phyloP scores from a whole-genome alignment of 1,140 invertebrate genomes.

The Sitobion miscanthi region DNA sequence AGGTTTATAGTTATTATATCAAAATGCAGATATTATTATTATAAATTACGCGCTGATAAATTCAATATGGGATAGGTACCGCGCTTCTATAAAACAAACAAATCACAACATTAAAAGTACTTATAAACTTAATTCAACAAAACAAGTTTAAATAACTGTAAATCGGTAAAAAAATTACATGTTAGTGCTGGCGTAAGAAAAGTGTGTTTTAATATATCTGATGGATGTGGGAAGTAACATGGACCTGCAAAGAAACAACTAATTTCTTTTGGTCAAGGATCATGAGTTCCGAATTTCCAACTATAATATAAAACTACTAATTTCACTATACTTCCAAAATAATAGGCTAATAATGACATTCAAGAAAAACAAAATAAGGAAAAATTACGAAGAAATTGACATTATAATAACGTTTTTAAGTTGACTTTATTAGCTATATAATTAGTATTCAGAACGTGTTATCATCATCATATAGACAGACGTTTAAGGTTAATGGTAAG shows the following conservation, averaged over 20 bases:
- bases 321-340: background rate
- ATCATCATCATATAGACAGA: background rate
- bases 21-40: background rate
- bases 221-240: slow-evolving; percentile 17
- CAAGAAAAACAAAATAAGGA: background rate
- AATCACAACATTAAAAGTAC: background rate
- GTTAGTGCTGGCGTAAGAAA: background rate
- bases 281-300: background rate
- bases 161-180: slow-evolving; percentile 17
- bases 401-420: background rate
- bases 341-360: slow-evolving; percentile 30
- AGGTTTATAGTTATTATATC: background rate
- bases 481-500: background rate
- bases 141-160: slow-evolving; percentile 30
- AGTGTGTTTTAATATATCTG: slow-evolving; percentile 18
- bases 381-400: background rate
- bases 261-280: slow-evolving; percentile 17
- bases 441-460: background rate
- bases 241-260: too few relatives aligned
- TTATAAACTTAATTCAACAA: background rate
- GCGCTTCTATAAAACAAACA: background rate
- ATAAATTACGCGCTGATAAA: background rate
- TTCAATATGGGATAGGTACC: background rate
- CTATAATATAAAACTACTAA: background rate
- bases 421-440: background rate